phyloP scores from a whole-genome alignment of 1,140 invertebrate genomes.

The Lucilia sericata region DNA sequence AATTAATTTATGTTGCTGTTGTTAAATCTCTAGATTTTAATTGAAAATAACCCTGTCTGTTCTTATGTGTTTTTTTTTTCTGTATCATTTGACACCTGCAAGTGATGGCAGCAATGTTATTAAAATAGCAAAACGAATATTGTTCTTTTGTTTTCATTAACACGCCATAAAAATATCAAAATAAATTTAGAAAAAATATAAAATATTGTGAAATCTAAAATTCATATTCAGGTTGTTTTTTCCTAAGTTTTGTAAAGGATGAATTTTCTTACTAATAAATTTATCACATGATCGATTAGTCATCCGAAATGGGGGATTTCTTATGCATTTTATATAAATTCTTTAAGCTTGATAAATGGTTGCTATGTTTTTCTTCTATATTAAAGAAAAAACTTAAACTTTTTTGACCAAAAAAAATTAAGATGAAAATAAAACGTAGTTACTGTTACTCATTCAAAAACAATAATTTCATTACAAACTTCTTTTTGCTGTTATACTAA shows the following conservation, averaged over 20 bases:
- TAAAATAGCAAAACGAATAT: neutral
- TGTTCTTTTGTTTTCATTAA: conserved; percentile 15
- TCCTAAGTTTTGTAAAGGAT: too few relatives aligned
- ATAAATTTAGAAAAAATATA: neutral
- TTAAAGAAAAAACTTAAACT: too few relatives aligned
- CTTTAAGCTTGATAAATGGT: too few relatives aligned
- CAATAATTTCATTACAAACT: too few relatives aligned
- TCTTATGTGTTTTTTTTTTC: neutral
- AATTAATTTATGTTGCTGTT: neutral
- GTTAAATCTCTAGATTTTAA: neutral
- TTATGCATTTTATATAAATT: too few relatives aligned
- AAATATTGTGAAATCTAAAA: neutral
- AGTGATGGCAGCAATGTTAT: conserved; percentile 17
- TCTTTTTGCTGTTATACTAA: too few relatives aligned
- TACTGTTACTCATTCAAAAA: too few relatives aligned
- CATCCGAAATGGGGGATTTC: too few relatives aligned
- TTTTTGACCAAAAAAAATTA: too few relatives aligned
- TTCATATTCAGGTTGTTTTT: neutral
- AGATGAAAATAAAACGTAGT: neutral
- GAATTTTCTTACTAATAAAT: neutral
- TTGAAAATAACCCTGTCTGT: conserved; percentile 21
- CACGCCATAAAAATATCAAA: neutral
- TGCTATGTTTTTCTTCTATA: neutral
- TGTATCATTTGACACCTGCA: conserved; percentile 4
- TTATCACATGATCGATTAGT: neutral